These are phyloP conservation scores for Gorsachius goisagi DNA, from an alignment of 2,113 vertebrate species.

Conservation along the genomic window DNA sequence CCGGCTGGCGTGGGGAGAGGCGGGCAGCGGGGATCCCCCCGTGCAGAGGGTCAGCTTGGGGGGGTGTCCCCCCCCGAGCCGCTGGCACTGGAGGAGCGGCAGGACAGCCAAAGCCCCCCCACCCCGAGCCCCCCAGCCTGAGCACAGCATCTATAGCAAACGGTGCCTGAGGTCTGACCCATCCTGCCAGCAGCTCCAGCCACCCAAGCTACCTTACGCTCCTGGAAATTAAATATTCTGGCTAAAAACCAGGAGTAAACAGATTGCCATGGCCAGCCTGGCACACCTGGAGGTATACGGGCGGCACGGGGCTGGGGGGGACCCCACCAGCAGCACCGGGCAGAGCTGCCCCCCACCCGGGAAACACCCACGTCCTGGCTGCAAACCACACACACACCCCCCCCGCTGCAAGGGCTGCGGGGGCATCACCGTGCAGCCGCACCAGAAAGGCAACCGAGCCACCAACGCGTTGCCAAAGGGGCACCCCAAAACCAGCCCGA, in stretches of 20 bases:
- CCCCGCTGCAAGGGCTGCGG: fast-evolving
- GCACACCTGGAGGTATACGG: not conserved
- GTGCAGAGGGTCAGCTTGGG: not conserved
- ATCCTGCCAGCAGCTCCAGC: not conserved
- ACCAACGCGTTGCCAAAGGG: fast-evolving
- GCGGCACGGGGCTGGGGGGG: not conserved
- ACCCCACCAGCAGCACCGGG: not conserved
- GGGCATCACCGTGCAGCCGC: not conserved
- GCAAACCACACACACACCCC: not conserved
- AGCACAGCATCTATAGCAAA: not conserved
- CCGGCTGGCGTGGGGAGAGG: not conserved
- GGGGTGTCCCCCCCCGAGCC: not conserved
- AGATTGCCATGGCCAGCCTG: not conserved
- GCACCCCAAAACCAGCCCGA: not conserved
- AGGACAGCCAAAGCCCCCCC: not conserved
- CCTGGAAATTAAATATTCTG: not conserved
- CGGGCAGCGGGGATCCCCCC: not conserved
- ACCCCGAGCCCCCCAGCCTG: not conserved
- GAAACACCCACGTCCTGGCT: not conserved
- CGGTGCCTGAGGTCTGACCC: not conserved
- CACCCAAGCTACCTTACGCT: slow-evolving; percentile 8
- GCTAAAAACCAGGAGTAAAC: not conserved
- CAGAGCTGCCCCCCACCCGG: not conserved
- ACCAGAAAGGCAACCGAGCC: not conserved
- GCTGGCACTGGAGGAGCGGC: fast-evolving